A percentile compares a stretch with the other conserved stretches of the same genome.
Evolutionary conservation across 53 echinoderm and acorn worm genomes (phyloP).

Genomic region (Zoroaster sp.): DNA sequence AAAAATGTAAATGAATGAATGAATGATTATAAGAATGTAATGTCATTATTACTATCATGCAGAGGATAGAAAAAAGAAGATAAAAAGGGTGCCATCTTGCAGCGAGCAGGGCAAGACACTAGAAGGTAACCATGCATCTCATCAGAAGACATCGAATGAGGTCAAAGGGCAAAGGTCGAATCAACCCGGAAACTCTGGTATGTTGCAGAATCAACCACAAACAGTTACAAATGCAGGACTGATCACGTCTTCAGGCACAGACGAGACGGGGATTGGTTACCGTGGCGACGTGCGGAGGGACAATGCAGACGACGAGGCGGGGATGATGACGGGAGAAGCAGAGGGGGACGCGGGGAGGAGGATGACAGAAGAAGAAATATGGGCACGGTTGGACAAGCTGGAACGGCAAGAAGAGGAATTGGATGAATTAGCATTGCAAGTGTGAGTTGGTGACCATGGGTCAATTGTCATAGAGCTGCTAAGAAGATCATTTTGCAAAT

Average conservation of each 20-base stretch:
- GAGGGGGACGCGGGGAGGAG: neutral
- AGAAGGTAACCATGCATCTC: neutral
- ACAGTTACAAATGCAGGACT: too few relatives aligned
- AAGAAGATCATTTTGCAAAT: too few relatives aligned
- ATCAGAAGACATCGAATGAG: neutral
- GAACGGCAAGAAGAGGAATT: constrained; percentile 88
- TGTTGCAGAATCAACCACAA: neutral
- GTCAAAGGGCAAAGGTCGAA: neutral
- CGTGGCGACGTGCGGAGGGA: constrained; percentile 1
- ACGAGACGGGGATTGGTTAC: constrained; percentile 4
- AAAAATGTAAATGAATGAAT: too few relatives aligned
- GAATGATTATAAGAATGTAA: too few relatives aligned
- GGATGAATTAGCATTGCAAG: constrained; percentile 77
- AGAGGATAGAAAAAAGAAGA: constrained; percentile 48
- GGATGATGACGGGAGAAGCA: neutral
- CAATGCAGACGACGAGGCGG: neutral
- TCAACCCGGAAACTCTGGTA: neutral
- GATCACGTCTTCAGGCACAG: neutral
- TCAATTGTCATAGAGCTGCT: too few relatives aligned
- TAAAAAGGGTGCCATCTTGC: neutral
- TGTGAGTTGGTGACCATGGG: neutral
- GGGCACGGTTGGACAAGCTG: constrained; percentile 85
- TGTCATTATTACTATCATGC: neutral
- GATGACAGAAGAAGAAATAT: constrained; percentile 57
- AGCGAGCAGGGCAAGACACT: neutral